Conservation (phyloP, 1,140 invertebrate genomes). For the Pseudobourletiella spinata region DNA sequence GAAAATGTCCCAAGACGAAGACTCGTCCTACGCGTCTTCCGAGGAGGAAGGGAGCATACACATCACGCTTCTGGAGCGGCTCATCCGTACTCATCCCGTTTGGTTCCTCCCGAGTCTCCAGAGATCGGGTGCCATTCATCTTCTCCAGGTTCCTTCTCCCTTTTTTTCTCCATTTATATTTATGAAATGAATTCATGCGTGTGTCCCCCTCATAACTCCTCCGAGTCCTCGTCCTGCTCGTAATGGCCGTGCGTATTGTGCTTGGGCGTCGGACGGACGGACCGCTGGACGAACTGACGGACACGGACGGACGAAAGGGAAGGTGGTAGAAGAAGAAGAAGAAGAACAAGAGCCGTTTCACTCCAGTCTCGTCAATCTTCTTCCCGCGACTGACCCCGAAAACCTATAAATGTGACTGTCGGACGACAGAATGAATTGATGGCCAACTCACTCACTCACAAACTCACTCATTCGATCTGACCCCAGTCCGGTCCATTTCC, state of each 20-base stretch:
- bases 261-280: too few species aligned
- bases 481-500: too few species aligned
- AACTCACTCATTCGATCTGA: too few species aligned
- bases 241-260: too few species aligned
- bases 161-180: neutral
- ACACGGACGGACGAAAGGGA: neutral
- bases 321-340: neutral
- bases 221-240: neutral
- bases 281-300: neutral
- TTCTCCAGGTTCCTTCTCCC: conserved; percentile 63
- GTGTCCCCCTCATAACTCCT: neutral
- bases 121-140: conserved; percentile 78
- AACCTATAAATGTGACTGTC: too few species aligned
- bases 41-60: conserved; percentile 41
- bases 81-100: conserved; percentile 82
- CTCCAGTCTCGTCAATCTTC: too few species aligned
- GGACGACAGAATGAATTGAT: too few species aligned
- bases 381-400: too few species aligned
- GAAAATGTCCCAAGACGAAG: conserved; percentile 8
- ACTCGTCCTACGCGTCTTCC: conserved; percentile 13
- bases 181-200: conserved; percentile 1
- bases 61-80: conserved; percentile 71
- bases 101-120: conserved; percentile 90
- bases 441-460: too few species aligned
- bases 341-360: neutral